These are phyloP conservation scores for Symphodus melops DNA, from an alignment of 2,113 vertebrate species.

Conservation along the genomic window DNA sequence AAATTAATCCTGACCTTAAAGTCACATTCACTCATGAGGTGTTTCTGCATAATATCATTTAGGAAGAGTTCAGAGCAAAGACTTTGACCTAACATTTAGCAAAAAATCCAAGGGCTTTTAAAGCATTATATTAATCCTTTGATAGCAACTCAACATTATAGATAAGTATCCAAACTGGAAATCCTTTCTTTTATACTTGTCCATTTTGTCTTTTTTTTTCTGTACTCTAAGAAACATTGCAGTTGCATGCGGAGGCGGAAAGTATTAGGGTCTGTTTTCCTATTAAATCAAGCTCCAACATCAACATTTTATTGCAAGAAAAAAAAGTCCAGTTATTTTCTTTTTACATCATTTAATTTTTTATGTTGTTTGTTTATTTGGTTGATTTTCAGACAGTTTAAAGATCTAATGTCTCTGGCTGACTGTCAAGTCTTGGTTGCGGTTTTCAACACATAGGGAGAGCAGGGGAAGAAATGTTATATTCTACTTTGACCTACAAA, in stretches of 20 bases:
- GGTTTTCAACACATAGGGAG: background rate
- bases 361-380: background rate
- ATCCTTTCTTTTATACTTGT: too few relatives aligned
- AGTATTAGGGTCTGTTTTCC: too few relatives aligned
- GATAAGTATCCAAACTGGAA: too few relatives aligned
- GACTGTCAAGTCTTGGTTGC: background rate
- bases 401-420: background rate
- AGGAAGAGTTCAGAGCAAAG: background rate
- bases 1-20: constrained; percentile 29
- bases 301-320: background rate
- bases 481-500: background rate
- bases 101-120: too few relatives aligned
- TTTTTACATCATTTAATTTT: background rate
- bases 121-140: too few relatives aligned
- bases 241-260: too few relatives aligned
- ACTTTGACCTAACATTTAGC: too few relatives aligned
- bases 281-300: too few relatives aligned
- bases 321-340: background rate
- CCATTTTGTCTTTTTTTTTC: too few relatives aligned
- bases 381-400: background rate
- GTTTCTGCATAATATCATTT: background rate
- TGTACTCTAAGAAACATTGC: too few relatives aligned
- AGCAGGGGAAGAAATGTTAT: background rate
- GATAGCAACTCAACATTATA: too few relatives aligned
- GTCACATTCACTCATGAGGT: constrained; percentile 11